Percentiles rank a stretch among this genome's conserved stretches.
These are phyloP conservation scores for Enhydra lutris DNA, from an alignment of 2,113 vertebrate species.

Conservation along the genomic window DNA sequence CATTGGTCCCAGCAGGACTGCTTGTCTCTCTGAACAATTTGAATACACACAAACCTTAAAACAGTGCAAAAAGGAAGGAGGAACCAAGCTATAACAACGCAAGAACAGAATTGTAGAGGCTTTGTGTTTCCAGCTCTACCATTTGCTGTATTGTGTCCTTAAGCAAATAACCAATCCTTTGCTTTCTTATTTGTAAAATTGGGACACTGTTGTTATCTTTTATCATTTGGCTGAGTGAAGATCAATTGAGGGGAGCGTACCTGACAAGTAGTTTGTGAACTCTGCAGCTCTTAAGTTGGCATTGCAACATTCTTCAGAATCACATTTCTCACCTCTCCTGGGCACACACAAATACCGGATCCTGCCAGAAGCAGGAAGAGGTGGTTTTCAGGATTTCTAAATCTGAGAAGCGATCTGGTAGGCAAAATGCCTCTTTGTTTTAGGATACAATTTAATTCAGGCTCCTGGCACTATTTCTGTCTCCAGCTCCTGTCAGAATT, in stretches of 20 bases:
- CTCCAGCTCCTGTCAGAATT: not conserved
- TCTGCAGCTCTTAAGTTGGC: not conserved
- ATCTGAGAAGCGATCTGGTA: not conserved
- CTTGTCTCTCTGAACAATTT: not conserved
- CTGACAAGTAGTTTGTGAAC: conserved; percentile 5
- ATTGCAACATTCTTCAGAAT: conserved; percentile 37
- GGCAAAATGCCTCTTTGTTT: conserved; percentile 62
- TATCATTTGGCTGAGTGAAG: not conserved
- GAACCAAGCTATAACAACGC: not conserved
- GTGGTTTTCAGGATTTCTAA: conserved; percentile 32
- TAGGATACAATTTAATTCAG: not conserved
- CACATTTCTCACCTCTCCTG: conserved; percentile 30
- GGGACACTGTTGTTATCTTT: not conserved
- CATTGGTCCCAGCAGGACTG: not conserved
- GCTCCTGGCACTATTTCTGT: conserved; percentile 10
- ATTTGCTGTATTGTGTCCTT: conserved; percentile 8
- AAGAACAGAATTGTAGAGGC: conserved; percentile 21
- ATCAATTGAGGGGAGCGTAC: not conserved
- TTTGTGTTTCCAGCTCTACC: not conserved
- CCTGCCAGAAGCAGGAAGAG: not conserved
- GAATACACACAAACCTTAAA: conserved; percentile 13
- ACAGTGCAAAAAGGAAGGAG: not conserved
- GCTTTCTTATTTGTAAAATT: conserved; percentile 23
- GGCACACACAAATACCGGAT: not conserved
- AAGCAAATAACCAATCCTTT: not conserved